Evolutionary conservation across 2,113 vertebrate genomes (phyloP).

Genomic region (Toxostoma redivivum): DNA sequence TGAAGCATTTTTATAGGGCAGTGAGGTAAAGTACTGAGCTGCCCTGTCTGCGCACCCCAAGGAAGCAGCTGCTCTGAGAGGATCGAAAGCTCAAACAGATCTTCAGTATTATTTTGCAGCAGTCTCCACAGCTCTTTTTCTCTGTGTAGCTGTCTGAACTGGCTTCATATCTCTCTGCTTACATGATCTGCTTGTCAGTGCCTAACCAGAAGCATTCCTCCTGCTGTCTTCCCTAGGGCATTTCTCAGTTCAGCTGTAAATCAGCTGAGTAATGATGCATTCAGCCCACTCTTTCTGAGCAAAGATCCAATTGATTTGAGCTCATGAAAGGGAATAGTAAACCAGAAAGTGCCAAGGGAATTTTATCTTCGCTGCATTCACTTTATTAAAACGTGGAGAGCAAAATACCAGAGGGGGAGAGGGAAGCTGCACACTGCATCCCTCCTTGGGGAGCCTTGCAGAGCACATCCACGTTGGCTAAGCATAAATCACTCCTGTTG

Average conservation of each 20-base stretch:
- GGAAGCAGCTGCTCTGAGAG: neutral
- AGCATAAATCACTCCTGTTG: neutral
- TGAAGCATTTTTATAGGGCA: neutral
- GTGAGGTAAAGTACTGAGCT: neutral
- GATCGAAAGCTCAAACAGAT: neutral
- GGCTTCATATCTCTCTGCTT: neutral
- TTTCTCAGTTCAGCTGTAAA: neutral
- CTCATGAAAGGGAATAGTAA: neutral
- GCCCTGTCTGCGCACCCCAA: neutral
- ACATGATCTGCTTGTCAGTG: neutral
- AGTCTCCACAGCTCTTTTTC: neutral
- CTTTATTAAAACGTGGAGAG: neutral
- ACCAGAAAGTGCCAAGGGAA: neutral
- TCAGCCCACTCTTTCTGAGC: neutral
- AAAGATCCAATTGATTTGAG: neutral
- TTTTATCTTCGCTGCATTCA: neutral
- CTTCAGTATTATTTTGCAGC: neutral
- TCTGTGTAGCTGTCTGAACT: neutral
- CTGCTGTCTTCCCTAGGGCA: neutral
- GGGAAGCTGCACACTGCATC: accelerated
- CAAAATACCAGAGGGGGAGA: neutral
- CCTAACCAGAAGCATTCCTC: neutral
- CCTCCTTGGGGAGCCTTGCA: neutral
- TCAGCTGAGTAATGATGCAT: neutral
- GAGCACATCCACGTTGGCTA: accelerated